Conservation (phyloP, 2,113 vertebrate species). For the rabbit (Oryctolagus cuniculus) region mOryCun1.1 NC_091432.1:155969001-155969500, state of each 20-base stretch:
- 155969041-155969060: background rate
- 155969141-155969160: background rate
- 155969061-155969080: slow-evolving; percentile 12
- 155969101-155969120: background rate
- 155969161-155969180: background rate
- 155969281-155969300: background rate
- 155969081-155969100: background rate
- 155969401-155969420: background rate
- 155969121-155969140: background rate
- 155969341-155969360: background rate
- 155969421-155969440: background rate
- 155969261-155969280: background rate
- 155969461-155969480: background rate
- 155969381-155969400: background rate
- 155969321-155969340: slow-evolving; percentile 4
- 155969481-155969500: background rate
- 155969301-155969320: background rate
- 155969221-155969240: background rate
- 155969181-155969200: background rate
- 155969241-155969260: background rate
- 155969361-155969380: background rate
- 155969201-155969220: background rate
- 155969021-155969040: background rate
- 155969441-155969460: background rate
- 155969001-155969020: background rate